Base-by-base conservation (phyloP, 2,888 invertebrate genomes). In the Glaucopsyche alexis region DNA sequence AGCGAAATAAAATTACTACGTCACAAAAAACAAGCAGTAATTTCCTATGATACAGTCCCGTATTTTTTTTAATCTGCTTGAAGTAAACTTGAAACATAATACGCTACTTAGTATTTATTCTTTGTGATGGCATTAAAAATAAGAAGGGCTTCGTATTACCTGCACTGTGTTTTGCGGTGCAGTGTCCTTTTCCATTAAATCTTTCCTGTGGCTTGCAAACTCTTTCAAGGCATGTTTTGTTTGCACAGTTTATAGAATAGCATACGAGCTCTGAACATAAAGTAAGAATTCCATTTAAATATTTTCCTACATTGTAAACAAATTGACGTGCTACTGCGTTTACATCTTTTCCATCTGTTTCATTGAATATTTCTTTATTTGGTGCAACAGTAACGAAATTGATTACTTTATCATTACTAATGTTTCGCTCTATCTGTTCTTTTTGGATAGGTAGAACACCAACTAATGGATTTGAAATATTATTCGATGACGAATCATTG, bases 261-360 rank as follows among this genome's bases (percentile, higher is more conserved):
- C 92, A 93, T 76, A 84, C 78, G 69, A 76, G 84, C 73, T 87
- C 80, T 4, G 92, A 91, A 76, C 92, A 93, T 76, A 92, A 88
- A 60, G 92, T 91, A 77, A 93, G 79, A 71, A 86, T 80, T 29
- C 92, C 92, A 73, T 79, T 84, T n/a, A 90, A 83, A 77, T 93
- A 89, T 85, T 93, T 93, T 13, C 93, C 93, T 8, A 91, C 83
- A 75, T 91, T 90, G 11, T 90, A 89, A 79, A 90, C 83, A 74
- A 92, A 90, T 13, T 86, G 85, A 19, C 91, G 90, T 14, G 85
- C 88, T 9, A 91, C 85, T n/a, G 84, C 81, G 74, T 87, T 87
- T 5, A 91, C 81, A 74, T 93, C 88, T 75, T 89, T 83, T 92
- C 93, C 92, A 76, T 93, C 83, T 2, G 89, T 85, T 52, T 90